phyloP scores from a whole-genome alignment of 2,888 invertebrate genomes.

The Argyra leucocephala region DNA sequence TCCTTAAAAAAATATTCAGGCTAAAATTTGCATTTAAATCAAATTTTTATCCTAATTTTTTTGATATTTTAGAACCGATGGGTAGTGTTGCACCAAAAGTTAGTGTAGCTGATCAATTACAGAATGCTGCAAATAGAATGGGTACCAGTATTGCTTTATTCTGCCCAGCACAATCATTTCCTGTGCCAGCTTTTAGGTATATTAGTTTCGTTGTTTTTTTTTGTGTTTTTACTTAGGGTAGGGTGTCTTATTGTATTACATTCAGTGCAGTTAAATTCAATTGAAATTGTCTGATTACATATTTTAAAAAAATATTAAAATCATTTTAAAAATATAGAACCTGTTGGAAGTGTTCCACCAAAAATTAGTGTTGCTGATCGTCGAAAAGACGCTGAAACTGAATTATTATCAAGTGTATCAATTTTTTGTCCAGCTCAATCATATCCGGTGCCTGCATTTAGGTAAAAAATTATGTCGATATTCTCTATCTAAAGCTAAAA shows the following conservation, averaged over 20 bases:
- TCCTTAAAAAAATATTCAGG: not conserved
- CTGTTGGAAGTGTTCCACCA: slow-evolving; percentile 46
- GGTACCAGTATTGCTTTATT: slow-evolving; percentile 36
- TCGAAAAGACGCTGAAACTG: slow-evolving; percentile 47
- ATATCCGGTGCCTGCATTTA: slow-evolving; percentile 28
- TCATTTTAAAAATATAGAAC: slow-evolving; percentile 34
- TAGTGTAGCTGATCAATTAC: slow-evolving; percentile 41
- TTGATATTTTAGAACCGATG: slow-evolving; percentile 36
- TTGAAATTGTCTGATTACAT: not conserved
- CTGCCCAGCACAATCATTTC: slow-evolving; percentile 61
- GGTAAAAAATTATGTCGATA: slow-evolving; percentile 18
- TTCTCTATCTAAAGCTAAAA: not conserved
- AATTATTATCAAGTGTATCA: slow-evolving; percentile 48
- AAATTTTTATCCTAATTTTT: slow-evolving; percentile 15
- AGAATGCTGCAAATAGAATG: slow-evolving; percentile 24
- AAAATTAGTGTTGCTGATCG: slow-evolving; percentile 54
- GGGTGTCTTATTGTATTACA: not conserved
- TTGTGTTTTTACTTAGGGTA: not conserved
- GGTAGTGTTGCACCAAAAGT: slow-evolving; percentile 52
- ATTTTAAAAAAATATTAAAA: no score
- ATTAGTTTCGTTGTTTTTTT: not conserved
- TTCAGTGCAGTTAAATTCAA: not conserved
- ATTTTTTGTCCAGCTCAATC: slow-evolving; percentile 59
- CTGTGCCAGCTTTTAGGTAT: slow-evolving; percentile 58
- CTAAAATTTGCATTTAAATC: not conserved